Percentiles rank a stretch among this genome's conserved stretches.
Evolutionary conservation across 2,113 vertebrate species (phyloP).

Genomic region (Glaucidium brasilianum): DNA sequence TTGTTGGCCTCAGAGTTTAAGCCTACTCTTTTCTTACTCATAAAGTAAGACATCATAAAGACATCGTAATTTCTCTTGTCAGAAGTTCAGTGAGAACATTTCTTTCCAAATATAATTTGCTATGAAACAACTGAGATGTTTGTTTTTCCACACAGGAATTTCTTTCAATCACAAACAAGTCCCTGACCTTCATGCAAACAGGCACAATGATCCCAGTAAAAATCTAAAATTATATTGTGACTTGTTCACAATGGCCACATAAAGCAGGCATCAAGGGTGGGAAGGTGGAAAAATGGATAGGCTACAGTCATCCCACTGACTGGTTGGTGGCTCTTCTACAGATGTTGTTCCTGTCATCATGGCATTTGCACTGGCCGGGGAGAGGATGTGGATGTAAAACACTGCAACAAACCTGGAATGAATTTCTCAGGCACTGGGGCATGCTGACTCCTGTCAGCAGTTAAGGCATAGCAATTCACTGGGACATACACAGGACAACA

Average conservation of each 20-base stretch:
- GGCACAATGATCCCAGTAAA: background rate
- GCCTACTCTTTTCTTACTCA: background rate
- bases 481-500: background rate
- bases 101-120: conserved; percentile 9
- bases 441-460: background rate
- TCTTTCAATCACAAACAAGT: background rate
- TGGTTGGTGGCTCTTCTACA: background rate
- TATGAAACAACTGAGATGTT: background rate
- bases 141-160: background rate
- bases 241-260: background rate
- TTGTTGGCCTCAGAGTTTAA: background rate
- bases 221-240: background rate
- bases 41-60: background rate
- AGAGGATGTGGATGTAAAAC: background rate
- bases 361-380: background rate
- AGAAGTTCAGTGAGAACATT: background rate
- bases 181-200: background rate
- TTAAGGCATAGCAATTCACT: background rate
- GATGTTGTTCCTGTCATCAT: background rate
- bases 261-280: background rate
- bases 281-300: background rate
- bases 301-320: background rate
- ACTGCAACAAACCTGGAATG: background rate
- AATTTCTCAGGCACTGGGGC: background rate
- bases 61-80: background rate